Evolutionary conservation across 1,140 invertebrate species (phyloP).

Genomic region (Drosophila gunungcola): DNA sequence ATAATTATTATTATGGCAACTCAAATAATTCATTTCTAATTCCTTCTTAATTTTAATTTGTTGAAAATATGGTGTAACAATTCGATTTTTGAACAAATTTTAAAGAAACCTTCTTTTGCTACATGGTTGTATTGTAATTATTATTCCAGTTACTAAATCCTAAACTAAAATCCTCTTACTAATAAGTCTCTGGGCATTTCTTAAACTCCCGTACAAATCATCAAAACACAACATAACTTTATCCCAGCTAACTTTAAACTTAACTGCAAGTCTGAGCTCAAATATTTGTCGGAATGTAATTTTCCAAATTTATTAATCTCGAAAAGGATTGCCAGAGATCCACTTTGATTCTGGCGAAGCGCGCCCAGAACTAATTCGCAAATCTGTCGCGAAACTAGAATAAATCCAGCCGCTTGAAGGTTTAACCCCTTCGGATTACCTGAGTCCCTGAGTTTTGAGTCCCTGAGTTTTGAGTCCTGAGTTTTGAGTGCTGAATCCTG

Average conservation of each 20-base stretch:
- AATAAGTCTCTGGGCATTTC: neutral
- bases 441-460: too few species aligned
- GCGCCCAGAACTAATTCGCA: conserved; percentile 58
- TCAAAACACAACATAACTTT: conserved; percentile 35
- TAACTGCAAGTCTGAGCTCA: neutral
- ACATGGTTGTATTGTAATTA: too few species aligned
- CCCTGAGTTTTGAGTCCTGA: conserved; percentile 12
- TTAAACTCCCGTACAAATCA: conserved; percentile 16
- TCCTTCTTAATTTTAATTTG: too few species aligned
- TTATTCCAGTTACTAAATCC: too few species aligned
- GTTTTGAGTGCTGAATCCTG: conserved; percentile 27
- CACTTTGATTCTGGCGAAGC: conserved; percentile 51
- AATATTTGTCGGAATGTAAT: conserved; percentile 19
- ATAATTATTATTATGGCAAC: too few species aligned
- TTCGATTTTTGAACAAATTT: too few species aligned
- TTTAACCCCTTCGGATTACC: conserved; percentile 79
- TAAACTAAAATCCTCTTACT: too few species aligned
- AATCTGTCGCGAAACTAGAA: conserved; percentile 66
- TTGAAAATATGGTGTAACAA: too few species aligned
- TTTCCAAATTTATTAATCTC: conserved; percentile 33
- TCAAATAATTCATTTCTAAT: too few species aligned
- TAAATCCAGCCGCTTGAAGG: conserved; percentile 37
- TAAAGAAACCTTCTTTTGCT: too few species aligned
- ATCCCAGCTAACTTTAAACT: conserved; percentile 6
- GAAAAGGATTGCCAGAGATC: conserved; percentile 20